Percentiles rank a stretch among this genome's conserved stretches.
phyloP scores from a whole-genome alignment of 2,888 invertebrate genomes.

The Himalopsyche japonica region DNA sequence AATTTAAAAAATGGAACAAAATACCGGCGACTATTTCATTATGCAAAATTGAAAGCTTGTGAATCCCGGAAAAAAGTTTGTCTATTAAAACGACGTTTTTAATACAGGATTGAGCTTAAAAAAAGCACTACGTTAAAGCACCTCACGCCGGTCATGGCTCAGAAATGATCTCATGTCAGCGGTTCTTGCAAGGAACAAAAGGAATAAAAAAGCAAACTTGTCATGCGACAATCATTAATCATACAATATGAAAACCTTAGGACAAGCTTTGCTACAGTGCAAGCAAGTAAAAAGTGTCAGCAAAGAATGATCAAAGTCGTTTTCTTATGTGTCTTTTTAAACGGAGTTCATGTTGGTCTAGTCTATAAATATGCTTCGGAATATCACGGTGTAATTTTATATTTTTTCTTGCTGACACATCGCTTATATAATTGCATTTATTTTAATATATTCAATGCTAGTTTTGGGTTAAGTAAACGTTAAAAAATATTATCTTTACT shows the following conservation, averaged over 20 bases:
- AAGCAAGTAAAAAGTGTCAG: background rate
- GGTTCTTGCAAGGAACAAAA: background rate
- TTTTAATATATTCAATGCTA: no score
- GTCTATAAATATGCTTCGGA: background rate
- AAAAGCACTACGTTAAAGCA: background rate
- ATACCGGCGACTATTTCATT: no score
- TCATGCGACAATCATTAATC: conserved; percentile 17
- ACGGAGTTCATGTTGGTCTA: background rate
- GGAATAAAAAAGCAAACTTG: background rate
- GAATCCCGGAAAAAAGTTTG: no score
- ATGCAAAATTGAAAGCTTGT: no score
- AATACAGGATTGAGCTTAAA: background rate
- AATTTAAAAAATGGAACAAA: no score
- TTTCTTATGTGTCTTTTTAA: background rate
- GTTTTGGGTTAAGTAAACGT: no score
- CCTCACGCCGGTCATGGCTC: background rate
- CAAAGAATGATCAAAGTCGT: background rate
- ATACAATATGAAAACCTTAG: conserved; percentile 16
- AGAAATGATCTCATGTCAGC: background rate
- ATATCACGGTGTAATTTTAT: background rate
- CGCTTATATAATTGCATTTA: background rate
- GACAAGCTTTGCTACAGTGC: background rate
- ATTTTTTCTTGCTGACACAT: background rate
- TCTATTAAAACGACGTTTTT: no score
- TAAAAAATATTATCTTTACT: no score